Conservation (phyloP, 2,113 vertebrate species). For the Silurus asotus region DNA sequence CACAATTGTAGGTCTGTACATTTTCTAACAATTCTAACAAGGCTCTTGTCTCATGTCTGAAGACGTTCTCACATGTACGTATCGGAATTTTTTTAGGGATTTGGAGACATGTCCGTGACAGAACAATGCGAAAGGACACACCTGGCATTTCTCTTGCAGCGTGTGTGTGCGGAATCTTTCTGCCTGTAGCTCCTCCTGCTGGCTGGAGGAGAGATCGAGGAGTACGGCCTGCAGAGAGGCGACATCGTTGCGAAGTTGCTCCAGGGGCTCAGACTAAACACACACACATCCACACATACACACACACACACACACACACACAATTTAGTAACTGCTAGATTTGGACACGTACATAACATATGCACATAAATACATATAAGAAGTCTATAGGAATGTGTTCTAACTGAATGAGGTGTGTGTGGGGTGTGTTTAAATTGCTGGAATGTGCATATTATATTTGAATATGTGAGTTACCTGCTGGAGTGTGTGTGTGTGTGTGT, state of each 20-base stretch:
- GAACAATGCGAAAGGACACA: conserved; percentile 37
- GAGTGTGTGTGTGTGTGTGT: not conserved
- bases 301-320: not conserved
- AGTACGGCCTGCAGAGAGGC: conserved; percentile 64
- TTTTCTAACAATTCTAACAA: not conserved
- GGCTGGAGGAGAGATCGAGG: conserved; percentile 63
- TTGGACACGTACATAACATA: not conserved
- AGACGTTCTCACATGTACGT: not conserved
- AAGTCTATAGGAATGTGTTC: not conserved
- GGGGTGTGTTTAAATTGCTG: not conserved
- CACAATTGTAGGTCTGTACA: not conserved
- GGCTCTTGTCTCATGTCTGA: not conserved
- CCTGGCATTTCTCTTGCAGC: conserved; percentile 64
- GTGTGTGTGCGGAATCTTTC: conserved; percentile 57
- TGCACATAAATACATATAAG: not conserved
- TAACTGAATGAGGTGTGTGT: no score
- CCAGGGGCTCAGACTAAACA: conserved; percentile 65
- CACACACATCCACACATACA: conserved; percentile 15
- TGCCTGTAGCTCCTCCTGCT: conserved; percentile 55
- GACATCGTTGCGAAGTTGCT: conserved; percentile 64
- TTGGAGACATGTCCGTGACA: not conserved
- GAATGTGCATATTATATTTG: not conserved
- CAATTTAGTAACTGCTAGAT: not conserved
- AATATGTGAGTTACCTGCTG: no score
- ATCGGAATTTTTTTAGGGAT: not conserved